Evolutionary conservation across 2,888 invertebrate genomes (phyloP).

Genomic region (Invenusta paracnida): DNA sequence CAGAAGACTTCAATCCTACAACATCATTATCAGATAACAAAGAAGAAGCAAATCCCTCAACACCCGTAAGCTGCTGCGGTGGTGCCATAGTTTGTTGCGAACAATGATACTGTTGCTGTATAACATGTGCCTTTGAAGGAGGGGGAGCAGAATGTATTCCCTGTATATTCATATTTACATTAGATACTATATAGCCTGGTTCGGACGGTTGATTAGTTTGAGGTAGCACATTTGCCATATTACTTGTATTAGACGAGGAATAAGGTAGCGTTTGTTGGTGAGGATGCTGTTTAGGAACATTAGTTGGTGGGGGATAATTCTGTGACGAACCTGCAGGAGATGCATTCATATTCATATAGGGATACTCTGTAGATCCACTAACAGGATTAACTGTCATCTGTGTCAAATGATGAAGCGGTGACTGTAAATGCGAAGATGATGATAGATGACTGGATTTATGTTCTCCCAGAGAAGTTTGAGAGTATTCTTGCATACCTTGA

Average conservation of each 20-base stretch:
- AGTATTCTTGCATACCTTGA: not conserved
- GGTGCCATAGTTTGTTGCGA: not conserved
- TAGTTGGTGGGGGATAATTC: not conserved
- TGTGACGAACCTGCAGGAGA: not conserved
- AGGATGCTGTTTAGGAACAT: not conserved
- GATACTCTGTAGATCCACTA: not conserved
- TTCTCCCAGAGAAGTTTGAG: not conserved
- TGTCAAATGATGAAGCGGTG: not conserved
- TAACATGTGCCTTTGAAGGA: not conserved
- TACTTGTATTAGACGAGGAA: not conserved
- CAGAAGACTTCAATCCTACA: not conserved
- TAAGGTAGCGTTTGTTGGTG: not conserved
- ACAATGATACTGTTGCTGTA: not conserved
- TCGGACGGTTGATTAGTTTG: not conserved
- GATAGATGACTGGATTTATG: not conserved
- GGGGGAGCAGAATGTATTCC: not conserved
- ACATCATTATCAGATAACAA: not conserved
- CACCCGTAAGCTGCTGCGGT: not conserved
- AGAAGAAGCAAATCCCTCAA: not conserved
- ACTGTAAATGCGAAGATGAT: not conserved
- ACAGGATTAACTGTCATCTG: not conserved
- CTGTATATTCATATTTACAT: not conserved
- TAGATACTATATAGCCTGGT: not conserved
- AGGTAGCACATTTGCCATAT: not conserved
- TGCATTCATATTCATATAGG: not conserved